Percentiles rank a stretch among this genome's conserved stretches.
Conservation (phyloP, 2,888 invertebrate genomes). For the Cylindroiulus punctatus region DNA sequence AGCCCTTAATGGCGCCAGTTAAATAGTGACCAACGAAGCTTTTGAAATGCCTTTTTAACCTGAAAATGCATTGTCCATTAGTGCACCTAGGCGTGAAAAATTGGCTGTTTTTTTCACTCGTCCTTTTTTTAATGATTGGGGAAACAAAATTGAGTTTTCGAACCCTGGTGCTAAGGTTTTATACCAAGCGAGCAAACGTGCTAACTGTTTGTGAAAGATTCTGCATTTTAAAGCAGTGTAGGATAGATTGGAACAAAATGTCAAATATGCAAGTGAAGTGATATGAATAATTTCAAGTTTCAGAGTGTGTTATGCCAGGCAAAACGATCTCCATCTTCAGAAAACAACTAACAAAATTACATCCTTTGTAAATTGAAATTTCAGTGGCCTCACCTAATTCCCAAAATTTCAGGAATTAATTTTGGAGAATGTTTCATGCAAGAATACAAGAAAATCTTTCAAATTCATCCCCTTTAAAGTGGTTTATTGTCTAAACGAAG, state of each 20-base stretch:
- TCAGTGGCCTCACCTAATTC: no score
- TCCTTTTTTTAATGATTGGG: not conserved
- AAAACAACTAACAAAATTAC: no score
- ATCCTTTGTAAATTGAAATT: no score
- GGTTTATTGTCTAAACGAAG: no score
- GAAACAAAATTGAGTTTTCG: not conserved
- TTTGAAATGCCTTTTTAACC: not conserved
- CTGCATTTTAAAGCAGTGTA: not conserved
- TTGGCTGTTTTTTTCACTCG: not conserved
- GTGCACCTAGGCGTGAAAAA: not conserved
- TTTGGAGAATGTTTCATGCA: no score
- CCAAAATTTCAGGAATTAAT: no score
- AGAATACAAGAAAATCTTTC: no score
- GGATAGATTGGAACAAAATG: no score
- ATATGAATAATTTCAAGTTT: not conserved
- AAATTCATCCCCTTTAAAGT: no score
- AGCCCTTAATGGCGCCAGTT: not conserved
- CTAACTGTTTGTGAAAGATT: no score
- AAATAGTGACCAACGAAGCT: slow-evolving; percentile 38
- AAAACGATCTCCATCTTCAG: no score
- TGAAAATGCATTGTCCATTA: slow-evolving; percentile 4
- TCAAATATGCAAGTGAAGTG: not conserved
- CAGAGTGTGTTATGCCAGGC: no score
- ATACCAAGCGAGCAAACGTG: not conserved
- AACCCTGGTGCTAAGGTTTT: not conserved